Conservation (phyloP, 2,888 invertebrate genomes). For the Coremacera marginata region DNA sequence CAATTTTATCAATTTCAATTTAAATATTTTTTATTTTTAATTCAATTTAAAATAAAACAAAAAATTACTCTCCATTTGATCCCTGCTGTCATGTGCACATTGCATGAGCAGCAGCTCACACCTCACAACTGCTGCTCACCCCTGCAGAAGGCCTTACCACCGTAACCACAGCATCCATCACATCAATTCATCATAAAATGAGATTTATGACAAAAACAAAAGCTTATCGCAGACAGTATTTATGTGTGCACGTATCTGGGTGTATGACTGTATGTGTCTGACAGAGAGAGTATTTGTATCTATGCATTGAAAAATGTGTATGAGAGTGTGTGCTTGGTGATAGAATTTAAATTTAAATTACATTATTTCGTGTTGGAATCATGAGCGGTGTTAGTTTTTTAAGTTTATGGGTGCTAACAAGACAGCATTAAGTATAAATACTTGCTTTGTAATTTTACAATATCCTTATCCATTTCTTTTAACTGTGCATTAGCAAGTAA, state of each 20-base stretch:
- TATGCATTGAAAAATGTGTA: neutral
- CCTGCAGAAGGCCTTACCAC: constrained; percentile 9
- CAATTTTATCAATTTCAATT: neutral
- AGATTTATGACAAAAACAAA: constrained; percentile 69
- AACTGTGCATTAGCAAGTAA: too few species aligned
- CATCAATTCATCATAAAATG: constrained; percentile 68
- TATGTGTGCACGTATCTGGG: constrained; percentile 53
- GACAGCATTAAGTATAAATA: too few species aligned
- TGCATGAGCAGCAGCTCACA: neutral
- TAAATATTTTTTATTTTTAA: constrained; percentile 23
- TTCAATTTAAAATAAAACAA: constrained; percentile 26
- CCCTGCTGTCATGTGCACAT: neutral
- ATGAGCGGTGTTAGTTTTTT: neutral
- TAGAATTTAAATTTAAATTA: constrained; percentile 46
- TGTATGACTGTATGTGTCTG: constrained; percentile 16
- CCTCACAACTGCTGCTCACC: neutral
- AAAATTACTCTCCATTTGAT: constrained; percentile 9
- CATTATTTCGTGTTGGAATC: constrained; percentile 35
- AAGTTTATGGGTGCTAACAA: too few species aligned
- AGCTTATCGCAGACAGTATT: constrained; percentile 66
- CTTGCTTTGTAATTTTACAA: too few species aligned
- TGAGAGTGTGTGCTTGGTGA: constrained; percentile 15
- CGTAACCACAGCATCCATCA: constrained; percentile 46
- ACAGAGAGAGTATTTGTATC: constrained; percentile 10
- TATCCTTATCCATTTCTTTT: too few species aligned